phyloP scores from a whole-genome alignment of 2,888 invertebrate genomes.

The Hololepta plana region DNA sequence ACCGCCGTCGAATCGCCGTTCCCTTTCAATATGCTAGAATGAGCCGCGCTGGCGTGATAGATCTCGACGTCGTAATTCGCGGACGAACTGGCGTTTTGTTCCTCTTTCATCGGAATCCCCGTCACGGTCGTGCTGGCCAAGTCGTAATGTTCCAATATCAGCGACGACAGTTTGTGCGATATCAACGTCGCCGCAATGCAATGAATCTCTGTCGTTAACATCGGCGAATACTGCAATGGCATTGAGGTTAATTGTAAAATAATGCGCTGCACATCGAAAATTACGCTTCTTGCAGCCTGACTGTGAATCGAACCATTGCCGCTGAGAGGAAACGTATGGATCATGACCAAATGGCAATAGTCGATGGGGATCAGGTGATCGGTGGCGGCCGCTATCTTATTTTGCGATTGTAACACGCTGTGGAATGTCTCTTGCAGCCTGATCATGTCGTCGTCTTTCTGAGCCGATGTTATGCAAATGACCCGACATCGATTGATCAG shows the following conservation, averaged over 20 bases:
- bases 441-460: constrained; percentile 73
- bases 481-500: constrained; percentile 51
- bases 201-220: constrained; percentile 63
- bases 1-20: constrained; percentile 44
- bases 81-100: constrained; percentile 93
- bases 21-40: constrained; percentile 56
- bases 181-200: constrained; percentile 58
- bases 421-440: constrained; percentile 75
- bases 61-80: constrained; percentile 98
- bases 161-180: constrained; percentile 52
- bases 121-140: constrained; percentile 93
- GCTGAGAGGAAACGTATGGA: constrained; percentile 75
- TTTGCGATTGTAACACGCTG: constrained; percentile 65
- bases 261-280: too few relatives aligned
- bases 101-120: constrained; percentile 99
- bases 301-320: too few relatives aligned
- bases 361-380: constrained; percentile 43
- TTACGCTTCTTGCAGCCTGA: too few relatives aligned
- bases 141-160: constrained; percentile 73
- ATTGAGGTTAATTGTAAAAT: too few relatives aligned
- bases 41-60: constrained; percentile 75
- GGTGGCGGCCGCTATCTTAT: constrained; percentile 29
- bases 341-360: constrained; percentile 76
- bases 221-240: too few relatives aligned
- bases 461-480: constrained; percentile 77